A percentile compares a stretch with the other conserved stretches of the same genome.
Conservation (phyloP, 1,140 invertebrate species). For the Ooceraea biroi region DNA sequence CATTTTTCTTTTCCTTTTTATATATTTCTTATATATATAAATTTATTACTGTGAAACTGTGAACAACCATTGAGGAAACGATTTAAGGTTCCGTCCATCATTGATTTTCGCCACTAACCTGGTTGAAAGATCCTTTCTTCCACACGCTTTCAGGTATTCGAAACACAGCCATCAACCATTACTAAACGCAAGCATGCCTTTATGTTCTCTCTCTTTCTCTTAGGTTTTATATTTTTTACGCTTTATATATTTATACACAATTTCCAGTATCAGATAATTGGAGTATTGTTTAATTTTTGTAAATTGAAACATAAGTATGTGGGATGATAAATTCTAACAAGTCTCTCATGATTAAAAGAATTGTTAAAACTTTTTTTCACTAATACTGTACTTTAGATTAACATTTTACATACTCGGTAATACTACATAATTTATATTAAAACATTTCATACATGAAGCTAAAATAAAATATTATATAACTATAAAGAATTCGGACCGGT, state of each 20-base stretch:
- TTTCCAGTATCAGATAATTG: conserved; percentile 18
- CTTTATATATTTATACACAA: conserved; percentile 41
- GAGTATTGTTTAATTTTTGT: conserved; percentile 43
- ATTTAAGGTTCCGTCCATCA: conserved; percentile 81
- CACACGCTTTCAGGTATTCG: conserved; percentile 45
- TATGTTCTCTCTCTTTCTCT: conserved; percentile 43
- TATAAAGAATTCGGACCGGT: conserved; percentile 55
- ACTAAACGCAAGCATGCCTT: conserved; percentile 46
- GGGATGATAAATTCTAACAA: conserved; percentile 9
- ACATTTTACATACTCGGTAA: not conserved
- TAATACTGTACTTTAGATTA: not conserved
- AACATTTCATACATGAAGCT: not conserved
- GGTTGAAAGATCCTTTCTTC: conserved; percentile 73
- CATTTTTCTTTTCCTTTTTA: too few relatives aligned
- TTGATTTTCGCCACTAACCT: conserved; percentile 72
- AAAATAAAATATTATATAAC: not conserved
- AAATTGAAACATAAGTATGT: not conserved
- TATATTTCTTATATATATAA: conserved; percentile 67
- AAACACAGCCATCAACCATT: conserved; percentile 61
- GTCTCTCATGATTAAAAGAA: not conserved
- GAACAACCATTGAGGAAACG: conserved; percentile 73
- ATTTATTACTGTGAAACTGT: conserved; percentile 78
- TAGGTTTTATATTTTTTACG: conserved; percentile 34
- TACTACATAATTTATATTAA: not conserved
- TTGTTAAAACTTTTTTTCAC: not conserved